These are phyloP conservation scores for Clupea harengus DNA, from an alignment of 2,113 vertebrate genomes.

Conservation along the genomic window DNA sequence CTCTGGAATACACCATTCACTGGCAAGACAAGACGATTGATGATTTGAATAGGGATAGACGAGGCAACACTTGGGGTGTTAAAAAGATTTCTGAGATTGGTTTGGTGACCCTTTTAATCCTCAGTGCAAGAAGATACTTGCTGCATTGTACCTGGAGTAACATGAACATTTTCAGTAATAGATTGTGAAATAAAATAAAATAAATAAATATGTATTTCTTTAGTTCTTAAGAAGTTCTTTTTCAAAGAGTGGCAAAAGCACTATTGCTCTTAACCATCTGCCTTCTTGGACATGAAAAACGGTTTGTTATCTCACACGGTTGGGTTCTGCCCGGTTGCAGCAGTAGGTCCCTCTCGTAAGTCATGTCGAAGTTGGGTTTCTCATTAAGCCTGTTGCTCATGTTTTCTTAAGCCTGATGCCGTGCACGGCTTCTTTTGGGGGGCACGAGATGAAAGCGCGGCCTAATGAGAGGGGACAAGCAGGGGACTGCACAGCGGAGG, in stretches of 20 bases:
- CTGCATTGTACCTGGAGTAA: neutral
- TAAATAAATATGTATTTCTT: neutral
- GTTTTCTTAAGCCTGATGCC: slow-evolving; percentile 61
- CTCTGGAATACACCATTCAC: neutral
- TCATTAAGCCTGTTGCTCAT: slow-evolving; percentile 61
- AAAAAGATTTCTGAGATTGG: neutral
- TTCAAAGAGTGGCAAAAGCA: neutral
- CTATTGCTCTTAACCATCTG: neutral
- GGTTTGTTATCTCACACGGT: neutral
- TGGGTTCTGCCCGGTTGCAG: neutral
- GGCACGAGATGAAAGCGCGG: slow-evolving; percentile 65
- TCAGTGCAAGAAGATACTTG: neutral
- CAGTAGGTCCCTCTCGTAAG: neutral
- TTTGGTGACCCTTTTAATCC: neutral
- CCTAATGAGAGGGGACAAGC: slow-evolving; percentile 73
- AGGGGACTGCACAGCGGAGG: slow-evolving; percentile 58
- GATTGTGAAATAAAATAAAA: neutral
- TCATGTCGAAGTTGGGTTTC: slow-evolving; percentile 43
- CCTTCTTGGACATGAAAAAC: neutral
- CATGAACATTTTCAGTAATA: neutral
- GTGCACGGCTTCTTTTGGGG: slow-evolving; percentile 57
- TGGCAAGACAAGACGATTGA: neutral
- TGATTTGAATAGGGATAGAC: neutral
- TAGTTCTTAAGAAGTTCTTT: neutral
- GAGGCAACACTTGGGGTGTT: neutral